Percentiles rank a stretch among this genome's conserved stretches.
Conservation (phyloP, 2,888 invertebrate genomes). For the Synanthedon formicaeformis region DNA sequence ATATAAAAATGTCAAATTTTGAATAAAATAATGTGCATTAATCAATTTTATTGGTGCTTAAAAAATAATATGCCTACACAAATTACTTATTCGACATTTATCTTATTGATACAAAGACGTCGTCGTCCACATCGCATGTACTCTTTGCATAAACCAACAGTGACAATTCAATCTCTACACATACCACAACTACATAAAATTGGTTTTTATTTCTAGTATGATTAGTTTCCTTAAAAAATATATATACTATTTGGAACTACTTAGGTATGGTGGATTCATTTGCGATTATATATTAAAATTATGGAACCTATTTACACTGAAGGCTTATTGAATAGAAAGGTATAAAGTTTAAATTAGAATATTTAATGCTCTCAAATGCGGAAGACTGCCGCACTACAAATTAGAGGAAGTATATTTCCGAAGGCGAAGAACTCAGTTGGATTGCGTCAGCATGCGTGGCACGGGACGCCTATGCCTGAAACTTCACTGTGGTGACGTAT, state of each 20-base stretch:
- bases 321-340: constrained; percentile 26
- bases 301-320: constrained; percentile 32
- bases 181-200: background rate
- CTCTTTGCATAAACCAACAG: background rate
- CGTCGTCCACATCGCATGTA: background rate
- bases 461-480: background rate
- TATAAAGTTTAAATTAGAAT: constrained; percentile 9
- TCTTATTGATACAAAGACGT: background rate
- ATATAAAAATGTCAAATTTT: no score
- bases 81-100: background rate
- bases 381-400: constrained; percentile 30
- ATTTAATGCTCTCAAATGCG: constrained; percentile 32
- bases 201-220: no score
- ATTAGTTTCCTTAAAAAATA: no score
- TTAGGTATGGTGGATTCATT: constrained; percentile 2
- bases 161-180: background rate
- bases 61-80: background rate
- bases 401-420: constrained; percentile 35
- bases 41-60: background rate
- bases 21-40: no score
- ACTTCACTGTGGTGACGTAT: constrained; percentile 45
- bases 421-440: constrained; percentile 40
- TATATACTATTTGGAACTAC: constrained; percentile 1
- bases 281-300: background rate
- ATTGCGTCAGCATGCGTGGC: constrained; percentile 14